Evolutionary conservation across 1,140 invertebrate species (phyloP).

Genomic region (Drosophila bipectinata): DNA sequence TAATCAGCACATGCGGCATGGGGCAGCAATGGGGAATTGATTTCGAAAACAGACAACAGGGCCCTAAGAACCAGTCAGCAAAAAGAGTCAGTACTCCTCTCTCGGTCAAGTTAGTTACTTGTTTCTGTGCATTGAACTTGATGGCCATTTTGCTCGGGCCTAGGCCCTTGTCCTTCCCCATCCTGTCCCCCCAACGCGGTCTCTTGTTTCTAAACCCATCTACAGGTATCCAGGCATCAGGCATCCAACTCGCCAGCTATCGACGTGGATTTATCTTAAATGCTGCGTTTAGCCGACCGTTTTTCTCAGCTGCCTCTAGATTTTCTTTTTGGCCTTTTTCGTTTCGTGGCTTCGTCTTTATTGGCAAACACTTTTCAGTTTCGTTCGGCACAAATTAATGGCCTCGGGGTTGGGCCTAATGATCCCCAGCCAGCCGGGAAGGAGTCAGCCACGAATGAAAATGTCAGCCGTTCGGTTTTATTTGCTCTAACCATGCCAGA

Average conservation of each 20-base stretch:
- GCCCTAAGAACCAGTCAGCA: background rate
- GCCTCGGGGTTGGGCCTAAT: constrained; percentile 71
- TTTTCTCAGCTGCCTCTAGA: constrained; percentile 3
- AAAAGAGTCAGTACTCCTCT: constrained; percentile 20
- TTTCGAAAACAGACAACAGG: constrained; percentile 8
- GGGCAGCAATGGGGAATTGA: constrained; percentile 5
- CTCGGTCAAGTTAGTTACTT: constrained; percentile 46
- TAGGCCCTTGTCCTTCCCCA: constrained; percentile 32
- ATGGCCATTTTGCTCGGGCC: constrained; percentile 61
- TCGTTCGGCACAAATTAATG: constrained; percentile 67
- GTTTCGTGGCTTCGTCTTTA: constrained; percentile 39
- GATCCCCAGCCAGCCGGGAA: constrained; percentile 39
- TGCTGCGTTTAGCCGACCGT: constrained; percentile 70
- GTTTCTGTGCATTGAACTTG: constrained; percentile 80
- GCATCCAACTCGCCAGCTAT: constrained; percentile 41
- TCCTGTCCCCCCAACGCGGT: background rate
- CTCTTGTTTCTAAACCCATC: background rate
- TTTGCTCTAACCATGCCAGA: constrained; percentile 70
- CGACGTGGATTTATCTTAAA: constrained; percentile 78
- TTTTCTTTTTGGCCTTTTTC: constrained; percentile 5
- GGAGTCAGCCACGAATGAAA: constrained; percentile 65
- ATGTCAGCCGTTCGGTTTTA: constrained; percentile 67
- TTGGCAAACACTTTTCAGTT: constrained; percentile 71
- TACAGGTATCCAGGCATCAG: constrained; percentile 5
- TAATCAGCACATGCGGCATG: constrained; percentile 9